phyloP scores from a whole-genome alignment of 2,797 vertebrate species.

The Phataginus tricuspis region DNA sequence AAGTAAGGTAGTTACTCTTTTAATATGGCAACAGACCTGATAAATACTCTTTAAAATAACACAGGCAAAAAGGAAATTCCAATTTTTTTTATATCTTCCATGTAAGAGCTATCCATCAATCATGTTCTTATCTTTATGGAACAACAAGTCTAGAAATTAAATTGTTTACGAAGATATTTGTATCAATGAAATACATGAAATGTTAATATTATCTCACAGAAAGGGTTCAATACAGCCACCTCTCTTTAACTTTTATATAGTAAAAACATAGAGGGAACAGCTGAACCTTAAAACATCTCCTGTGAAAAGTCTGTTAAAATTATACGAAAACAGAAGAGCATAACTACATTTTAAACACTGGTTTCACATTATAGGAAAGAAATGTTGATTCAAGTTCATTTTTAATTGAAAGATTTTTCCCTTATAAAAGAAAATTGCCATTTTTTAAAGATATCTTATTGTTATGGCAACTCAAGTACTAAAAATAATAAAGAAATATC shows the following conservation, averaged over 20 bases:
- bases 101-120: neutral
- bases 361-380: conserved; percentile 62
- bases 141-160: conserved; percentile 32
- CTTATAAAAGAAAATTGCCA: conserved; percentile 77
- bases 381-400: conserved; percentile 66
- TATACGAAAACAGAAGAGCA: conserved; percentile 58
- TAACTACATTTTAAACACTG: conserved; percentile 64
- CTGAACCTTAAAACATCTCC: conserved; percentile 41
- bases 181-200: conserved; percentile 46
- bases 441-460: conserved; percentile 86
- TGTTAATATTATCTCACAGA: conserved; percentile 32
- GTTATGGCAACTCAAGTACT: conserved; percentile 89
- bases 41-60: conserved; percentile 39
- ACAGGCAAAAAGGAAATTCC: conserved; percentile 17
- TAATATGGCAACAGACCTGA: neutral
- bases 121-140: neutral
- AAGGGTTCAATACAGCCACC: conserved; percentile 45
- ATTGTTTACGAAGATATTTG: conserved; percentile 44
- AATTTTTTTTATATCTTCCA: neutral
- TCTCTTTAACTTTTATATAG: conserved; percentile 39
- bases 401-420: conserved; percentile 60
- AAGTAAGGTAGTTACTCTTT: neutral
- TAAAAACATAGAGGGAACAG: conserved; percentile 62
- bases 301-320: conserved; percentile 41
- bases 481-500: conserved; percentile 89